A percentile compares a stretch with the other conserved stretches of the same genome.
Conservation (phyloP, 2,797 vertebrate species). For the Anableps anableps region DNA sequence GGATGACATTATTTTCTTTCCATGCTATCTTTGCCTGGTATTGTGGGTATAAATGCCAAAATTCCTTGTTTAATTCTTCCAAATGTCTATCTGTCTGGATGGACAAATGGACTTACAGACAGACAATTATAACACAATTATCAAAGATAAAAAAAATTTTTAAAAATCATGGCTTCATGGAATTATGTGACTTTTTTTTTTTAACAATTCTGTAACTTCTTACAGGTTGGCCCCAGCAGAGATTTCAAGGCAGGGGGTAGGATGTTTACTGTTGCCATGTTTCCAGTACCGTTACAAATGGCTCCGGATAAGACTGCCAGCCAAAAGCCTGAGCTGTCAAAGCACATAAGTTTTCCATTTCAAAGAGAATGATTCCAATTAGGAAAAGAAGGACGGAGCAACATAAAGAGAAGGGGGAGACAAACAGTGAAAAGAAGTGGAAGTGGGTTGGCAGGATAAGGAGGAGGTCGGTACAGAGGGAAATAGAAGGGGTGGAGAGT, state of each 20-base stretch:
- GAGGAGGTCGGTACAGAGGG: conserved; percentile 42
- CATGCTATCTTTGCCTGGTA: neutral
- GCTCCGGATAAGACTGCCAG: conserved; percentile 62
- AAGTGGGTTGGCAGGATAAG: conserved; percentile 46
- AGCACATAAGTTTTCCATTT: conserved; percentile 77
- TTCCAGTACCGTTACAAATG: conserved; percentile 67
- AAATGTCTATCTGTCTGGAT: too few relatives aligned
- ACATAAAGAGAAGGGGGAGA: conserved; percentile 48
- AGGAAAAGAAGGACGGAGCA: conserved; percentile 55
- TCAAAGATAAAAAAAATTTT: conserved; percentile 19
- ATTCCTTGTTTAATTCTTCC: neutral
- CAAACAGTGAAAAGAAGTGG: conserved; percentile 65
- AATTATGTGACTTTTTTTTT: conserved; percentile 56
- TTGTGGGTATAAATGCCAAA: neutral
- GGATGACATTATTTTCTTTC: neutral
- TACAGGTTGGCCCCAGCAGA: conserved; percentile 37
- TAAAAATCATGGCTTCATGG: conserved; percentile 23
- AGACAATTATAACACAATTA: neutral
- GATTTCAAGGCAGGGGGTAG: conserved; percentile 54
- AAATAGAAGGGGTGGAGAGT: conserved; percentile 47
- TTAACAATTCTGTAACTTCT: conserved; percentile 55
- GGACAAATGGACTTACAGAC: neutral
- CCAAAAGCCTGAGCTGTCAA: conserved; percentile 73
- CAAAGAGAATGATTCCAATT: conserved; percentile 73
- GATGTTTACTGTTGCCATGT: conserved; percentile 72